These are phyloP conservation scores for Eledone cirrhosa DNA, from an alignment of 2,888 invertebrate genomes.

Conservation along the genomic window DNA sequence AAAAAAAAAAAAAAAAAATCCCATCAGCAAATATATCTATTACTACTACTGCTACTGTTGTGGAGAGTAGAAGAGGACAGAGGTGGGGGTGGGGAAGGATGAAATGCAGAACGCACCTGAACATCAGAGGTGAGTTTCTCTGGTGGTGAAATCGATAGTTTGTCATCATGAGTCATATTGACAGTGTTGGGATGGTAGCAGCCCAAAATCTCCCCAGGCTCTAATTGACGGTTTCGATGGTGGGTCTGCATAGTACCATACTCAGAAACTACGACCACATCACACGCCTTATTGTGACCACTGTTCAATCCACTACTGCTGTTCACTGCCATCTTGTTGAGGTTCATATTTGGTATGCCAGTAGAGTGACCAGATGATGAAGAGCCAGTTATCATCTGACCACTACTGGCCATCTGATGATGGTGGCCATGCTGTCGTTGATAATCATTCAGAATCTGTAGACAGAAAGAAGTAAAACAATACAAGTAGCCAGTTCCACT, in stretches of 20 bases:
- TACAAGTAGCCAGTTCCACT: not conserved
- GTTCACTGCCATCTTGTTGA: not conserved
- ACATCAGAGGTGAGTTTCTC: conserved; percentile 30
- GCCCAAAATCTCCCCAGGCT: conserved; percentile 15
- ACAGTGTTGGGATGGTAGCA: conserved; percentile 12
- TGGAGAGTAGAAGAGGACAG: not conserved
- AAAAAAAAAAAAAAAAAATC: not conserved
- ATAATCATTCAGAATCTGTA: conserved; percentile 12
- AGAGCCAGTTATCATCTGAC: not conserved
- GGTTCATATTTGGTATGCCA: not conserved
- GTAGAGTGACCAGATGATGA: not conserved
- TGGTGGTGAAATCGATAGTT: conserved; percentile 22
- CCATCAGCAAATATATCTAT: not conserved
- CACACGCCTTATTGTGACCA: conserved; percentile 12
- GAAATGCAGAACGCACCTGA: conserved; percentile 26
- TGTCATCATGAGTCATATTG: conserved; percentile 16
- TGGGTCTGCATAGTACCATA: conserved; percentile 24
- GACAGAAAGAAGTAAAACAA: not conserved
- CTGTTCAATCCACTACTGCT: conserved; percentile 14
- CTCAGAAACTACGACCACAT: conserved; percentile 23
- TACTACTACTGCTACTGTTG: conserved; percentile 9
- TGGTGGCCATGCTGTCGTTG: conserved; percentile 16
- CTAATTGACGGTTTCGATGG: conserved; percentile 26
- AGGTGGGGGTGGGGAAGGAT: not conserved
- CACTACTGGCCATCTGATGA: conserved; percentile 1